Evolutionary conservation across 2,888 invertebrate genomes (phyloP), one percentile per base, ranked within the genome.

Genomic region (Lucinisca nassula): DNA sequence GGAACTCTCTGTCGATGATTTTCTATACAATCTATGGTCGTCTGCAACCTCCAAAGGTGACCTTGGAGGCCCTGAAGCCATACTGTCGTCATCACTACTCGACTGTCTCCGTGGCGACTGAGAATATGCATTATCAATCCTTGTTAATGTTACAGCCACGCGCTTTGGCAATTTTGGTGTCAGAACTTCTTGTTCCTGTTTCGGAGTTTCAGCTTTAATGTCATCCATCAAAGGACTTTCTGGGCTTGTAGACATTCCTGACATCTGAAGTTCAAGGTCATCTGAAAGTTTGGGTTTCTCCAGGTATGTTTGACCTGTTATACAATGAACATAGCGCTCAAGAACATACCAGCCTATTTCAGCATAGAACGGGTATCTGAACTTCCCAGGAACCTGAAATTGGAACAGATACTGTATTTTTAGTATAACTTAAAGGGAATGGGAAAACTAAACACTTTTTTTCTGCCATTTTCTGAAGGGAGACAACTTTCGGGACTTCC

Each of bases 331-430:
- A 96, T 99, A 99, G 61, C 98, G 97, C 94, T 99, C 99, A 92
- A 99, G 97, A 58, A 99, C 99, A 97, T 99, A 99, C 99, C 99
- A 99, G 85, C 99, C 97, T 98, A 99, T 99, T 97, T 99, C 99
- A 21, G 98, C 98, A 97, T 99, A 99, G 97, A 99, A 99, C 0
- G 99, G 99, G 96, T 99, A 99, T 0, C 99, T 98, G 97, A 99
- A 99, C 97, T 99, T 99, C 94, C 98, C 98, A 0, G 99, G 99
- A 55, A 99, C 99, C 98, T 98, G 96, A 4, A 92, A 77, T n/a
- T n/a, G n/a, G n/a, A n/a, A n/a, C n/a, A n/a, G n/a, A n/a, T n/a
- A n/a, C n/a, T n/a, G n/a, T n/a, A n/a, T n/a, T n/a, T n/a, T n/a
- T n/a, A n/a, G n/a, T n/a, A n/a, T n/a, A n/a, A n/a, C n/a, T n/a